These are phyloP conservation scores for Linurgus olivaceus DNA, from an alignment of 2,797 vertebrate species.

Conservation along the genomic window DNA sequence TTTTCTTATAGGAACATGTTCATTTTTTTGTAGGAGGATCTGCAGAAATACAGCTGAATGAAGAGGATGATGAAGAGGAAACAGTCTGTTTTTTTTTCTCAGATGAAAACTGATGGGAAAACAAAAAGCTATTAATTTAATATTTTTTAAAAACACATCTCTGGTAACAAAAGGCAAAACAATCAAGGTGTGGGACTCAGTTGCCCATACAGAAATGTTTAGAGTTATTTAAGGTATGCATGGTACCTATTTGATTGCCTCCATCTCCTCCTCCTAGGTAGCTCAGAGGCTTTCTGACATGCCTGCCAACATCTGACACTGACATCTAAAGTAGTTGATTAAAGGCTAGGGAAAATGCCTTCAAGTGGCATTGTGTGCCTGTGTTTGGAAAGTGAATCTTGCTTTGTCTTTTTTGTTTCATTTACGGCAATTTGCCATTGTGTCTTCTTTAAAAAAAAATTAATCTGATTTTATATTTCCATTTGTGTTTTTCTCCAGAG, in stretches of 20 bases:
- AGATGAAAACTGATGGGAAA: not conserved
- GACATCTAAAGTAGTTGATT: not conserved
- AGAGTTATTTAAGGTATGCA: not conserved
- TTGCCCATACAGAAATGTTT: not conserved
- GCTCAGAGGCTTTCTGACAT: not conserved
- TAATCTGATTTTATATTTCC: not conserved
- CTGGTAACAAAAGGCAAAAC: not conserved
- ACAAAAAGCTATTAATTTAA: not conserved
- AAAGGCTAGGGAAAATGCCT: not conserved
- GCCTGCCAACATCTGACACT: not conserved
- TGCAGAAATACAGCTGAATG: not conserved
- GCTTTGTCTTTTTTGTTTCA: not conserved
- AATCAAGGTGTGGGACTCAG: not conserved
- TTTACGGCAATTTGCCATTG: not conserved
- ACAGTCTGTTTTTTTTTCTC: not conserved
- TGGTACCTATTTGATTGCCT: not conserved
- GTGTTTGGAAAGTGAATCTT: not conserved
- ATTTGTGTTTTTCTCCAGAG: not conserved
- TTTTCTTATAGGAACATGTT: not conserved
- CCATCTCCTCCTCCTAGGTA: not conserved
- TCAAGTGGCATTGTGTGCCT: not conserved
- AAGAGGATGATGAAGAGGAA: not conserved
- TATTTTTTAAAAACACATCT: not conserved
- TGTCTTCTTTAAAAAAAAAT: not conserved
- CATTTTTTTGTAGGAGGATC: not conserved